These are phyloP conservation scores for Clarias magur DNA, from an alignment of 2,113 vertebrate species.

Conservation along the genomic window DNA sequence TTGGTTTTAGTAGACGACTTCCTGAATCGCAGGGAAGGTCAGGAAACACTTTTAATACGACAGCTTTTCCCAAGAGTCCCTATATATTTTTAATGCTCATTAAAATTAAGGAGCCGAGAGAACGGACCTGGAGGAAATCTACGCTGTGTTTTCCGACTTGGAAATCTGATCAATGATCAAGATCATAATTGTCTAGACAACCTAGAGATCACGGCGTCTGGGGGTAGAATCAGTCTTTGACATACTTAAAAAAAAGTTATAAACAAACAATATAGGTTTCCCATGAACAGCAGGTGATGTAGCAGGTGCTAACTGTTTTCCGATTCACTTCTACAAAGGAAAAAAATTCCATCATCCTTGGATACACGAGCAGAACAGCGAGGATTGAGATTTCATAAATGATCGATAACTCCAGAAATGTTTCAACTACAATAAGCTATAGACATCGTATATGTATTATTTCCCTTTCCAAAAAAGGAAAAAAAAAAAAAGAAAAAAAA, in stretches of 20 bases:
- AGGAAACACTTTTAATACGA: neutral
- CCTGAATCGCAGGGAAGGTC: neutral
- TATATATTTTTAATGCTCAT: neutral
- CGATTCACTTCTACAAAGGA: conserved; percentile 34
- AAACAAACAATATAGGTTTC: neutral
- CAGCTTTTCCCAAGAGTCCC: neutral
- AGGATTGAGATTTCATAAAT: conserved; percentile 75
- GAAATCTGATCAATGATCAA: neutral
- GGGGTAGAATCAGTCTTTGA: neutral
- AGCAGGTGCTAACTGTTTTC: neutral
- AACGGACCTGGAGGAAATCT: neutral
- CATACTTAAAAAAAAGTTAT: neutral
- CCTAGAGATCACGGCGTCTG: neutral
- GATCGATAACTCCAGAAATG: conserved; percentile 75
- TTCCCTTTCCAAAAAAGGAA: neutral
- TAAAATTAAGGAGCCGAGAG: neutral
- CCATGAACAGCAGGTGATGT: neutral
- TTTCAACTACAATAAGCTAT: conserved; percentile 72
- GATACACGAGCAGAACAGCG: conserved; percentile 65
- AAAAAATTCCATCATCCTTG: neutral
- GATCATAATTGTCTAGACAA: neutral
- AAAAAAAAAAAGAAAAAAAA: neutral
- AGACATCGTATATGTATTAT: conserved; percentile 46
- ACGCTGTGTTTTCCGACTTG: neutral
- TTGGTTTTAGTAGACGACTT: conserved; percentile 19